Evolutionary conservation across 2,113 vertebrate genomes (phyloP).

Genomic region (Rhinolophus sinicus): DNA sequence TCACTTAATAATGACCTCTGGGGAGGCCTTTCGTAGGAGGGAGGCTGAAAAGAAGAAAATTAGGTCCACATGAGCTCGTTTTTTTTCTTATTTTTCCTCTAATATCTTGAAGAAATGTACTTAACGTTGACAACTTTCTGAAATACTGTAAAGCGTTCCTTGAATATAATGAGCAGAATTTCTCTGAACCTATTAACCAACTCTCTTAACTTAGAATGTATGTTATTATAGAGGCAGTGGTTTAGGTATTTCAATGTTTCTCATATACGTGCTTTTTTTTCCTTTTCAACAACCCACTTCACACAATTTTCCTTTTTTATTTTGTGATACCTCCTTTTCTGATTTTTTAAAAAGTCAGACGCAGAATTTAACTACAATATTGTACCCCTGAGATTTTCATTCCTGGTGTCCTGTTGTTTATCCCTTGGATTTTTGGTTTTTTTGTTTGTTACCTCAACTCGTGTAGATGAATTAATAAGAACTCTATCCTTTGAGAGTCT

Average conservation of each 20-base stretch:
- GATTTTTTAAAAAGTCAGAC: not conserved
- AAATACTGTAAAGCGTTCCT: not conserved
- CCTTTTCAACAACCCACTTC: not conserved
- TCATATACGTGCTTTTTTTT: not conserved
- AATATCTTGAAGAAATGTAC: not conserved
- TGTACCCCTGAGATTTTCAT: not conserved
- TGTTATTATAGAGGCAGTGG: not conserved
- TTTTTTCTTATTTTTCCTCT: not conserved
- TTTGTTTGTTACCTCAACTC: not conserved
- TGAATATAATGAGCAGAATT: not conserved
- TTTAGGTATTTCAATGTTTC: not conserved
- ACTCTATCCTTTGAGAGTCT: not conserved
- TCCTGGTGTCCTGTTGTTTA: rapidly evolving
- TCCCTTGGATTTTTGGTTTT: too few relatives aligned
- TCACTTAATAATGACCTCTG: not conserved
- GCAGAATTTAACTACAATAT: not conserved
- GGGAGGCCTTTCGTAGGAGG: not conserved
- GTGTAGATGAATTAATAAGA: not conserved
- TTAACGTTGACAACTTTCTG: not conserved
- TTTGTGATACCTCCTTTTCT: not conserved
- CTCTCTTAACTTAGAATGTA: not conserved
- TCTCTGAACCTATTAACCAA: not conserved
- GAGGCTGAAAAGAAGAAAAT: not conserved
- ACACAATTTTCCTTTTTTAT: not conserved
- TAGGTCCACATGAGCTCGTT: not conserved